Evolutionary conservation across 2,113 vertebrate genomes (phyloP).

Genomic region (Leptocoma aspasia): DNA sequence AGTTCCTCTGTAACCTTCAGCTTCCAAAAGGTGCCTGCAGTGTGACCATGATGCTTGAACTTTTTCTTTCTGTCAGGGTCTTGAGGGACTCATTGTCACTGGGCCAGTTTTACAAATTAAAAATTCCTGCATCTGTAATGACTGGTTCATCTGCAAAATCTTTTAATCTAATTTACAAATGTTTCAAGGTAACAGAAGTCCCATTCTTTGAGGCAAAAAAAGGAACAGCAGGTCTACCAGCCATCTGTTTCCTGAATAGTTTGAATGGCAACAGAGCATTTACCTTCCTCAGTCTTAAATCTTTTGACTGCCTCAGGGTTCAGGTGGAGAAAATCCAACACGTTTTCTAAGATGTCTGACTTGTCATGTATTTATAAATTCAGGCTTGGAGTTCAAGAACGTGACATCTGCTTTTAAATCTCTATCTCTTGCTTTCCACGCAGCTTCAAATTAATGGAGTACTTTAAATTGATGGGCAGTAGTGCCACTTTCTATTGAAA

Average conservation of each 20-base stretch:
- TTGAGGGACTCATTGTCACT: slow-evolving; percentile 28
- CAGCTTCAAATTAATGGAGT: neutral
- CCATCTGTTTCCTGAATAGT: neutral
- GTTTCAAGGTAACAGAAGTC: slow-evolving; percentile 22
- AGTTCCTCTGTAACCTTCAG: neutral
- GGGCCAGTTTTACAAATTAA: slow-evolving; percentile 54
- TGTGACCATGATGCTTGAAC: neutral
- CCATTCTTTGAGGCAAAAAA: neutral
- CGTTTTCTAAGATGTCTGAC: neutral
- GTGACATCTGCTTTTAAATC: neutral
- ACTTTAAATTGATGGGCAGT: neutral
- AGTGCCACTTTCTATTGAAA: neutral
- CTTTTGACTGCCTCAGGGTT: neutral
- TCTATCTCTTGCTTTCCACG: neutral
- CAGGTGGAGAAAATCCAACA: neutral
- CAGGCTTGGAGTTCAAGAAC: neutral
- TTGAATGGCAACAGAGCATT: neutral
- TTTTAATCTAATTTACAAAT: slow-evolving; percentile 43
- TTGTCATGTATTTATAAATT: neutral
- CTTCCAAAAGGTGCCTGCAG: slow-evolving; percentile 16
- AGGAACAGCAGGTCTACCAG: slow-evolving; percentile 23
- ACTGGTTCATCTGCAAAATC: slow-evolving; percentile 29
- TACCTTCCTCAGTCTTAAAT: neutral
- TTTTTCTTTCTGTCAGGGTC: neutral
- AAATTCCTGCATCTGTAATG: slow-evolving; percentile 56